A percentile compares a stretch with the other conserved stretches of the same genome.
Conservation (phyloP, 2,113 vertebrate species). For the Oryzias woworae region DNA sequence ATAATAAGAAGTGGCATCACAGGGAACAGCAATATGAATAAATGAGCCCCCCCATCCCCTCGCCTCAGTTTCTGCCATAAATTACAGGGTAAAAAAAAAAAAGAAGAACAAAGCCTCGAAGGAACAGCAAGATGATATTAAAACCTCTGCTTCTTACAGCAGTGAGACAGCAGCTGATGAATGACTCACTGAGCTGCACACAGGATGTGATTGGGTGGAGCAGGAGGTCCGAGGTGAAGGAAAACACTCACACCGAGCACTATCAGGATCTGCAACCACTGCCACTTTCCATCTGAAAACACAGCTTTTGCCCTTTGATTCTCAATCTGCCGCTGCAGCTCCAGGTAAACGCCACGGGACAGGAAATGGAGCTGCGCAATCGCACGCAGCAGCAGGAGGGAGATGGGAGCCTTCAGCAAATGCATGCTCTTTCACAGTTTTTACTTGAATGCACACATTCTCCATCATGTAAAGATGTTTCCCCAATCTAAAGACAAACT, state of each 20-base stretch:
- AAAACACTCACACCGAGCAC: conserved; percentile 2
- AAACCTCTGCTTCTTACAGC: conserved; percentile 32
- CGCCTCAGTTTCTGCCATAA: conserved; percentile 50
- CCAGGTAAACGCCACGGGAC: conserved; percentile 39
- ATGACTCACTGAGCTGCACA: conserved; percentile 15
- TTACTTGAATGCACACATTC: too few species aligned
- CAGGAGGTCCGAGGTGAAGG: conserved; percentile 44
- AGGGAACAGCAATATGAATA: conserved; percentile 63
- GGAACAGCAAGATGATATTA: conserved; percentile 32
- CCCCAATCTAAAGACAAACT: too few species aligned
- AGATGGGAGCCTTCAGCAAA: too few species aligned
- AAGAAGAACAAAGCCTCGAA: conserved; percentile 61
- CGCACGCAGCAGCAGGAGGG: too few species aligned
- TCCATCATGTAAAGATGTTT: too few species aligned
- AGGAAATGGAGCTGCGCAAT: too few species aligned
- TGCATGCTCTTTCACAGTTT: too few species aligned
- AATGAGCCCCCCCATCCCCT: conserved; percentile 47
- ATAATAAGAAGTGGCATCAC: conserved; percentile 66
- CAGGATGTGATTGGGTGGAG: conserved; percentile 21
- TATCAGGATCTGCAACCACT: conserved; percentile 48
- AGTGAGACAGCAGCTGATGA: conserved; percentile 28
- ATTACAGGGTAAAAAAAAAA: conserved; percentile 34
- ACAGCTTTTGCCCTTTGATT: conserved; percentile 63
- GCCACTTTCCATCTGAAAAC: conserved; percentile 49
- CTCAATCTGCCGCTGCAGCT: conserved; percentile 32